Evolutionary conservation across 1,140 invertebrate species (phyloP), one percentile per base, ranked within the genome.

Genomic region (Drosophila saltans): DNA sequence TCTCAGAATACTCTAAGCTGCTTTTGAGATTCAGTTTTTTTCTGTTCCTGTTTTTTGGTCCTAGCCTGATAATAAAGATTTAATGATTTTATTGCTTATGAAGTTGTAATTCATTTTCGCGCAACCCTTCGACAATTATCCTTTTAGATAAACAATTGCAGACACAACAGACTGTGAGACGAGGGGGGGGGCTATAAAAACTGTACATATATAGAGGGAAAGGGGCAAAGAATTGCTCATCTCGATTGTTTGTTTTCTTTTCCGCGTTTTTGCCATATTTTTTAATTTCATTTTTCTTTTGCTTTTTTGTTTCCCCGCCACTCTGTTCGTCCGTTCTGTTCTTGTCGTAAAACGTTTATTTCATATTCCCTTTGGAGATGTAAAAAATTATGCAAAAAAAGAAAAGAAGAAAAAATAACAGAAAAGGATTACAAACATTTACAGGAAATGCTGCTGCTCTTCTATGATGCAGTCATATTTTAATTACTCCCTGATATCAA

Each of bases 51-150:
- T 48, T 48, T 48, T 48, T 48, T 48, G n/a, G 21, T 24, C 48
- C 28, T 39, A 21, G 63, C 10, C 21, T 75, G 76, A 72, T 80
- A 88, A 82, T 88, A 88, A 86, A 88, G 88, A 74, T 78, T 77
- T 88, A 88, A 86, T 86, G 83, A 86, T 88, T 86, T 86, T 88
- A 86, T 86, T 86, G 83, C 83, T 88, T 88, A 88, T 86, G 83
- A 88, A 83, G 83, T 80, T 88, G 83, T 86, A 86, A 86, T 88
- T 86, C 80, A 86, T 86, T 82, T 77, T 69, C 58, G 72, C 70
- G 21, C 80, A 88, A 88, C 80, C 80, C 83, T 88, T 83, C 73
- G 67, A 88, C 83, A 83, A 88, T 86, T 86, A 86, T 86, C 70
- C 83, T 80, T 75, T 86, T 86, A 88, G 83, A 88, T 82, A 88